Evolutionary conservation across 2,113 vertebrate genomes (phyloP).

Genomic region (Nothobranchius kuhntae): DNA sequence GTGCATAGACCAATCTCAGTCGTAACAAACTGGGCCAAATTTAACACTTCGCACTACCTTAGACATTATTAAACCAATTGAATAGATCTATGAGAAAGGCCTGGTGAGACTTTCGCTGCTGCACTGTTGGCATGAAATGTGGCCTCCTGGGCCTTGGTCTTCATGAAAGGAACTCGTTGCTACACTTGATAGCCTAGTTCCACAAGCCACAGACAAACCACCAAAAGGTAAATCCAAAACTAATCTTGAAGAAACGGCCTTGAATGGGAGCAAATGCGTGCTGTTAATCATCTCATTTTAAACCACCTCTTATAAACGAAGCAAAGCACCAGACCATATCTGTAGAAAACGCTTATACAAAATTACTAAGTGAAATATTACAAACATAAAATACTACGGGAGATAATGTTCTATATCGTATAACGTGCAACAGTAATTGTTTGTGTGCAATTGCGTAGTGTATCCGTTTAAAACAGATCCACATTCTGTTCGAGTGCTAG

Average conservation of each 20-base stretch:
- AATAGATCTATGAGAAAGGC: neutral
- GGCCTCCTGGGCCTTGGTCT: slow-evolving; percentile 53
- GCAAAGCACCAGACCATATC: neutral
- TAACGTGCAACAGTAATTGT: slow-evolving; percentile 3
- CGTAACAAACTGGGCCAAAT: neutral
- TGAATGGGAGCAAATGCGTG: neutral
- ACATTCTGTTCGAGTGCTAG: neutral
- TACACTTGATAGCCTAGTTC: slow-evolving; percentile 48
- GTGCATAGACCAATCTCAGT: neutral
- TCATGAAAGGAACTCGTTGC: slow-evolving; percentile 46
- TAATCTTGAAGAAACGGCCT: slow-evolving; percentile 2
- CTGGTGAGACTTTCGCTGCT: slow-evolving; percentile 3
- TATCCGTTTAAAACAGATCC: neutral
- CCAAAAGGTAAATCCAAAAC: slow-evolving; percentile 9
- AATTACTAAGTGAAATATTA: no score
- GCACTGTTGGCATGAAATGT: slow-evolving; percentile 33
- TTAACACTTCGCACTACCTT: neutral
- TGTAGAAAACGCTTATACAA: neutral
- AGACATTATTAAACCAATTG: neutral
- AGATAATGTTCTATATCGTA: neutral
- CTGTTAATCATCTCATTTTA: slow-evolving; percentile 2
- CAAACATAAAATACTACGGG: no score
- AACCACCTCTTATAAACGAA: slow-evolving; percentile 3
- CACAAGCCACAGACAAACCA: slow-evolving; percentile 48
- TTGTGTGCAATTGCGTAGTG: slow-evolving; percentile 21